These are phyloP conservation scores for Melanotaenia pygmaea DNA, from an alignment of 2,797 vertebrate genomes.

Conservation along the genomic window DNA sequence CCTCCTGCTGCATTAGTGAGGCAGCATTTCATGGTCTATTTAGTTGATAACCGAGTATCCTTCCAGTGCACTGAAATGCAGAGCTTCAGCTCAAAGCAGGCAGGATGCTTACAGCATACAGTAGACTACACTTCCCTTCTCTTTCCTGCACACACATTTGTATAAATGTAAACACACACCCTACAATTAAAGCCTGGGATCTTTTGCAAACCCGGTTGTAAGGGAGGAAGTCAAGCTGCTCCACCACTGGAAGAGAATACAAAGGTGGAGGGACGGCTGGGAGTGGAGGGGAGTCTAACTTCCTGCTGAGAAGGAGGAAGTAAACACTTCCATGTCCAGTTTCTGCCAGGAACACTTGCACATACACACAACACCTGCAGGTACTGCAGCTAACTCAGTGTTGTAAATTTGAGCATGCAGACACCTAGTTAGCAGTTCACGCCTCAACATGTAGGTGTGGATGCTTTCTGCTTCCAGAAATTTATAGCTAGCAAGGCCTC, in stretches of 20 bases:
- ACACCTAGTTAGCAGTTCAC: constrained; percentile 42
- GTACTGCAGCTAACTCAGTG: constrained; percentile 30
- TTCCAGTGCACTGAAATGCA: constrained; percentile 45
- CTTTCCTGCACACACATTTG: neutral
- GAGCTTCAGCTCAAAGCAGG: constrained; percentile 44
- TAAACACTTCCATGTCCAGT: constrained; percentile 78
- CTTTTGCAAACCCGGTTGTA: constrained; percentile 30
- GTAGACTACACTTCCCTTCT: constrained; percentile 15
- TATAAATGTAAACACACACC: constrained; percentile 21
- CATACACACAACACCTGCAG: constrained; percentile 12
- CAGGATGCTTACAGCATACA: constrained; percentile 32
- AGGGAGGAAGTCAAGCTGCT: constrained; percentile 62
- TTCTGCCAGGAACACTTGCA: constrained; percentile 42
- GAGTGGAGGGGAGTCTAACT: constrained; percentile 52
- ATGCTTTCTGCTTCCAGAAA: constrained; percentile 47
- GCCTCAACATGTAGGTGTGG: constrained; percentile 24
- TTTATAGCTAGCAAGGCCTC: constrained; percentile 42
- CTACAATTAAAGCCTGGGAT: constrained; percentile 64
- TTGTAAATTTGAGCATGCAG: constrained; percentile 56
- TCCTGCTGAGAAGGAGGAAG: constrained; percentile 76
- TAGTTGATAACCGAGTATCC: constrained; percentile 45
- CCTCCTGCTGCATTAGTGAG: constrained; percentile 46
- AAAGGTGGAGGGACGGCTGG: constrained; percentile 61
- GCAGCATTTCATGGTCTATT: constrained; percentile 57
- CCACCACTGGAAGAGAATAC: constrained; percentile 62